Percentiles rank a stretch among this genome's conserved stretches.
Evolutionary conservation across 2,888 invertebrate genomes (phyloP).

Genomic region (Fragum sueziense): DNA sequence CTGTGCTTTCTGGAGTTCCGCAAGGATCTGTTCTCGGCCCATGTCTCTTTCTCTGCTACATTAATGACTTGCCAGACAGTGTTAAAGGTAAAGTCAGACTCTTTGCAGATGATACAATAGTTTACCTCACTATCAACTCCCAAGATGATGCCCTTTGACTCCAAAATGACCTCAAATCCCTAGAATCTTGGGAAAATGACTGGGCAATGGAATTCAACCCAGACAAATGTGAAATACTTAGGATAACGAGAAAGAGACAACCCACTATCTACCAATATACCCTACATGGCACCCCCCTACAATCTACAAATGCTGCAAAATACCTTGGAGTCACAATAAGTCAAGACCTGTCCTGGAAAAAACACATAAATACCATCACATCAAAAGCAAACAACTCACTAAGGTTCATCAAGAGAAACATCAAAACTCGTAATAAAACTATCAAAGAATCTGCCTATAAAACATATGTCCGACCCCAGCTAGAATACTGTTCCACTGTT

Average conservation of each 20-base stretch:
- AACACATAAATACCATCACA: not conserved
- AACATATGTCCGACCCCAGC: not conserved
- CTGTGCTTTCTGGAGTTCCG: not conserved
- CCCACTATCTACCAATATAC: not conserved
- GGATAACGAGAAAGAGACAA: constrained; percentile 12
- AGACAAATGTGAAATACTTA: constrained; percentile 23
- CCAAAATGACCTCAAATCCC: not conserved
- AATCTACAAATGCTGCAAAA: not conserved
- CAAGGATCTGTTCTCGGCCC: not conserved
- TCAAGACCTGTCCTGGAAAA: not conserved
- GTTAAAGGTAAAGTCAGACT: not conserved
- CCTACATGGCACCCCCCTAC: not conserved
- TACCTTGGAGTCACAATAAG: not conserved
- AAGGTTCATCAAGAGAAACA: not conserved
- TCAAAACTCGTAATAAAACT: not conserved
- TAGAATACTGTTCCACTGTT: constrained; percentile 17
- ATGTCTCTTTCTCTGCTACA: not conserved
- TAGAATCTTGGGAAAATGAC: constrained; percentile 13
- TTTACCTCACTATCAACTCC: not conserved
- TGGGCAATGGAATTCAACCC: constrained; percentile 82
- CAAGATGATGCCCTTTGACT: not conserved
- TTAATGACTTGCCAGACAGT: not conserved
- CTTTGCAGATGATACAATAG: not conserved
- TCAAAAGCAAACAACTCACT: constrained; percentile 7
- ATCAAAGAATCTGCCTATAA: not conserved